These are phyloP conservation scores for Hephaestus fuliginosus DNA, from an alignment of 2,797 vertebrate genomes.

Conservation along the genomic window DNA sequence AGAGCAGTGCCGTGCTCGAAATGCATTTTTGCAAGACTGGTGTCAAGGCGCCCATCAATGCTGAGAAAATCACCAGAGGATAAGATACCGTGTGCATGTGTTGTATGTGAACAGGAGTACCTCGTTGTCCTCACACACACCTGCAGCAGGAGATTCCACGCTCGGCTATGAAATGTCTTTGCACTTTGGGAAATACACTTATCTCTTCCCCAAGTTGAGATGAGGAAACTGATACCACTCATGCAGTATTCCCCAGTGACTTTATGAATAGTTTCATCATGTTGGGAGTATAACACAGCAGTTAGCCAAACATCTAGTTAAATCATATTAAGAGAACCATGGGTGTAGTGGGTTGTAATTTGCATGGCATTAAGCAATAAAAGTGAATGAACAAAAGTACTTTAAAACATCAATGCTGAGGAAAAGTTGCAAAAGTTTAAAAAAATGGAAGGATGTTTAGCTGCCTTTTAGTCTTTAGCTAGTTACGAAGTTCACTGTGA, in stretches of 20 bases:
- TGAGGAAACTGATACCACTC: neutral
- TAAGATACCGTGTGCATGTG: constrained; percentile 37
- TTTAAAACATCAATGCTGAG: too few relatives aligned
- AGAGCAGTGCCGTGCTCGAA: constrained; percentile 22
- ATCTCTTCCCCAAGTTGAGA: neutral
- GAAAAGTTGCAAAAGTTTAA: too few relatives aligned
- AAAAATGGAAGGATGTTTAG: too few relatives aligned
- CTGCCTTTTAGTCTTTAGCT: too few relatives aligned
- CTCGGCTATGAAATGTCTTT: constrained; percentile 37
- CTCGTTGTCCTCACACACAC: constrained; percentile 23
- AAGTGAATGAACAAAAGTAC: too few relatives aligned
- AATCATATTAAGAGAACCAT: too few relatives aligned
- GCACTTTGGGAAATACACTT: neutral
- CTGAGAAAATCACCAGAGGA: constrained; percentile 36
- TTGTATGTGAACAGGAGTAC: constrained; percentile 23
- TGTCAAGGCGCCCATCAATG: constrained; percentile 30
- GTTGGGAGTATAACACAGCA: too few relatives aligned
- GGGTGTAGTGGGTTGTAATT: too few relatives aligned
- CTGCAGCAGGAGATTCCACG: constrained; percentile 27
- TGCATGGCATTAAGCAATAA: too few relatives aligned
- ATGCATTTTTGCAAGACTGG: constrained; percentile 33
- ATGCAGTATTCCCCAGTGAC: neutral
- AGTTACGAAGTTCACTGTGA: too few relatives aligned
- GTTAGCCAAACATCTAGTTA: too few relatives aligned
- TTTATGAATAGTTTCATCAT: too few relatives aligned